Percentiles rank a stretch among this genome's conserved stretches.
Conservation (phyloP, 2,888 invertebrate genomes). For the Malthinus seriepunctatus region DNA sequence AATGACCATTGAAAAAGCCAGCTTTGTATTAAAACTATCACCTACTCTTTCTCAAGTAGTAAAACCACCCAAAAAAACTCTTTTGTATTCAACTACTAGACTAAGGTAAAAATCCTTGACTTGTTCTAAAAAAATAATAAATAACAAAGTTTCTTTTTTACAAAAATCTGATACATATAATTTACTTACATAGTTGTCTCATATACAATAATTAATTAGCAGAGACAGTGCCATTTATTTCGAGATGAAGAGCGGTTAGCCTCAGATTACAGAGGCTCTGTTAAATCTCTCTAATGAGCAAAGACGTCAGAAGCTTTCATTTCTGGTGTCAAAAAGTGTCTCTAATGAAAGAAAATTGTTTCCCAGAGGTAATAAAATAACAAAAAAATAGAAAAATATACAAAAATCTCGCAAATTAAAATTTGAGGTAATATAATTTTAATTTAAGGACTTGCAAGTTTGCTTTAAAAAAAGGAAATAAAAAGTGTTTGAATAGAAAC, state of each 20-base stretch:
- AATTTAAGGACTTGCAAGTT: too few species aligned
- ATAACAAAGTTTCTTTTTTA: too few species aligned
- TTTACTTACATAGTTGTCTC: constrained; percentile 25
- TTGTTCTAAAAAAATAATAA: too few species aligned
- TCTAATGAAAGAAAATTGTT: constrained; percentile 24
- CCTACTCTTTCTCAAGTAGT: too few species aligned
- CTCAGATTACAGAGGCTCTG: constrained; percentile 29
- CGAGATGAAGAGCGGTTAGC: constrained; percentile 28
- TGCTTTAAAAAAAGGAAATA: too few species aligned
- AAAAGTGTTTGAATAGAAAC: too few species aligned
- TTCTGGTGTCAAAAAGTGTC: constrained; percentile 28
- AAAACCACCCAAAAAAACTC: too few species aligned
- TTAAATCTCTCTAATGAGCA: constrained; percentile 33
- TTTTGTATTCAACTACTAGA: too few species aligned
- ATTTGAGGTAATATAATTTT: background rate
- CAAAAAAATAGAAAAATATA: background rate
- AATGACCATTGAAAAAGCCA: too few species aligned
- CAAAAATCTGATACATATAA: constrained; percentile 7
- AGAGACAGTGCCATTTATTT: constrained; percentile 27
- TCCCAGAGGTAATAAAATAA: constrained; percentile 1
- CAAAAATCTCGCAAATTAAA: background rate
- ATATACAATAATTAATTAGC: constrained; percentile 31
- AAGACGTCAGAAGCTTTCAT: constrained; percentile 31
- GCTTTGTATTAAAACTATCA: too few species aligned
- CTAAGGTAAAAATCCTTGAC: too few species aligned